phyloP scores from a whole-genome alignment of 2,888 invertebrate species.

The Apoderus coryli region DNA sequence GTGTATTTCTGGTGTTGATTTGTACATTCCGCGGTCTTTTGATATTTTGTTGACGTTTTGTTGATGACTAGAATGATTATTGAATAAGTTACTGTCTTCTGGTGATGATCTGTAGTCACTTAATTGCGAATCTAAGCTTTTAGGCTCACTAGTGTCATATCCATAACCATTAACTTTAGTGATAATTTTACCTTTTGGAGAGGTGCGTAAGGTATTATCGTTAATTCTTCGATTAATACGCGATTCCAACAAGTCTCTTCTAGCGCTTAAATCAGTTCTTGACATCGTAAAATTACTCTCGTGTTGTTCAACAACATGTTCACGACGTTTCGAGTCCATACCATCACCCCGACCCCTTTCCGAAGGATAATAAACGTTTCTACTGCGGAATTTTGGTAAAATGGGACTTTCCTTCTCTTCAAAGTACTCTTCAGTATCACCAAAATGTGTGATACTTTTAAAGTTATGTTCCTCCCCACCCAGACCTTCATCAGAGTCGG shows the following conservation, averaged over 20 bases:
- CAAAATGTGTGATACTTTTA: constrained; percentile 31
- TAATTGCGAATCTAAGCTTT: constrained; percentile 49
- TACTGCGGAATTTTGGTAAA: constrained; percentile 45
- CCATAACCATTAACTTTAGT: constrained; percentile 22
- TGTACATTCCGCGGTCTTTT: constrained; percentile 38
- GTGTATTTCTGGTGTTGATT: constrained; percentile 47
- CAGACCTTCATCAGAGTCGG: constrained; percentile 70
- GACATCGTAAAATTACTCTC: constrained; percentile 25
- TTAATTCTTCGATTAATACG: constrained; percentile 46
- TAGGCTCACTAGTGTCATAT: constrained; percentile 43
- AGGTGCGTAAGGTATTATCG: constrained; percentile 31
- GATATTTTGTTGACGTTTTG: too few relatives aligned
- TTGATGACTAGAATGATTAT: constrained; percentile 21
- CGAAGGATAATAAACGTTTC: constrained; percentile 33
- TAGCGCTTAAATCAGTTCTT: constrained; percentile 48
- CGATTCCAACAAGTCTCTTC: constrained; percentile 62
- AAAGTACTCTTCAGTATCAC: constrained; percentile 36
- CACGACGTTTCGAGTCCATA: constrained; percentile 46
- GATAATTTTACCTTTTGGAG: constrained; percentile 36
- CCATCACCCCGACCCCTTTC: constrained; percentile 50
- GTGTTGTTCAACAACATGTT: constrained; percentile 30
- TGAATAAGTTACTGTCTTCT: constrained; percentile 32
- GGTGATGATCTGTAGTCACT: constrained; percentile 45
- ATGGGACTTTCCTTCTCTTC: constrained; percentile 39
- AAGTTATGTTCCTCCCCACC: constrained; percentile 46